These are phyloP conservation scores for Lepidochrysops patricia DNA, from an alignment of 2,888 invertebrate genomes.

Conservation along the genomic window DNA sequence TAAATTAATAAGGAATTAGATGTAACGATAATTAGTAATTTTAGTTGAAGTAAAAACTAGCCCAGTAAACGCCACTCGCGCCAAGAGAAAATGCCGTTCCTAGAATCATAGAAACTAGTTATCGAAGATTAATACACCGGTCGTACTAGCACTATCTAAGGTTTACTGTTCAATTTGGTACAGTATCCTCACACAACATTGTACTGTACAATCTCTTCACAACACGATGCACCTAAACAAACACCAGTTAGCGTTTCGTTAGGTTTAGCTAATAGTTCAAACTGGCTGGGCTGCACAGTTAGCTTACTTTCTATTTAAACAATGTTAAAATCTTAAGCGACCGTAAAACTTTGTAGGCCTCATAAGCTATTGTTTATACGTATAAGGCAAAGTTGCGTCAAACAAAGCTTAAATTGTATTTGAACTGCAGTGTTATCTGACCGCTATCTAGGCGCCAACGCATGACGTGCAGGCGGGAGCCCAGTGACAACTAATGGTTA, in stretches of 20 bases:
- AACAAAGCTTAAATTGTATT: conserved; percentile 18
- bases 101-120: conserved; percentile 1
- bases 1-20: background rate
- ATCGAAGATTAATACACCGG: background rate
- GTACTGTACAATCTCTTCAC: background rate
- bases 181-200: background rate
- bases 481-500: conserved; percentile 27
- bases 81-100: background rate
- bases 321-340: conserved; percentile 2
- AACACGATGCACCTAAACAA: background rate
- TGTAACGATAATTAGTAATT: background rate
- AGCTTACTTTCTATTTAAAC: background rate
- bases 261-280: conserved; percentile 1
- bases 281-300: background rate
- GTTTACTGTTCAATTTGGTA: background rate
- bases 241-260: background rate
- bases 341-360: background rate
- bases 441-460: conserved; percentile 30
- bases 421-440: conserved; percentile 20
- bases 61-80: background rate
- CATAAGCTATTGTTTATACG: background rate
- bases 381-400: background rate
- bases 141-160: background rate
- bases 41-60: background rate
- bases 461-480: conserved; percentile 26